Conservation (phyloP, 2,113 vertebrate species). For the Apaloderma vittatum region DNA sequence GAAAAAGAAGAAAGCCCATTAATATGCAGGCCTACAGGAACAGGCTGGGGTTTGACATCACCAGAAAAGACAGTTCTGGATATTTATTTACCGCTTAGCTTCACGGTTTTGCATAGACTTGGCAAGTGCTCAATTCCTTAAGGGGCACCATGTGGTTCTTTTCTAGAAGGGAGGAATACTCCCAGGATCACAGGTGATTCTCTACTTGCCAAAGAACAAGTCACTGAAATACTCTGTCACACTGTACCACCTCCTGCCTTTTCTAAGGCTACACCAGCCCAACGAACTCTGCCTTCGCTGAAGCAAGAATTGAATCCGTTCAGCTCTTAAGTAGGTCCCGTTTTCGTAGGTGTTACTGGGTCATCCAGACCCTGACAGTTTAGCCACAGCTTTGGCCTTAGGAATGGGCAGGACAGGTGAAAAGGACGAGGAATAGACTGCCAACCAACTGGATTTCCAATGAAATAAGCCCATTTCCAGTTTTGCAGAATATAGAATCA, state of each 20-base stretch:
- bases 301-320: background rate
- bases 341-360: background rate
- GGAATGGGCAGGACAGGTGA: background rate
- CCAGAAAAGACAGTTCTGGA: background rate
- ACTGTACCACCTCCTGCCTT: background rate
- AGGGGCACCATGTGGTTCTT: background rate
- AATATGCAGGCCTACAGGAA: background rate
- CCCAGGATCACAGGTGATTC: background rate
- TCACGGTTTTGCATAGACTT: background rate
- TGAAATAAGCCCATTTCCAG: background rate
- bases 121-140: background rate
- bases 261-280: background rate
- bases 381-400: background rate
- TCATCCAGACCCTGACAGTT: background rate
- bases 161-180: background rate
- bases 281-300: background rate
- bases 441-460: background rate
- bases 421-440: background rate
- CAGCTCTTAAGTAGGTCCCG: background rate
- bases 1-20: background rate
- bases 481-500: too few species aligned
- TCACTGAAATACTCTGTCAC: background rate
- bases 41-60: background rate
- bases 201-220: background rate
- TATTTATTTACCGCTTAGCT: background rate